Base-by-base conservation (phyloP, 2,797 vertebrate genomes). In the Sciaenops ocellatus region DNA sequence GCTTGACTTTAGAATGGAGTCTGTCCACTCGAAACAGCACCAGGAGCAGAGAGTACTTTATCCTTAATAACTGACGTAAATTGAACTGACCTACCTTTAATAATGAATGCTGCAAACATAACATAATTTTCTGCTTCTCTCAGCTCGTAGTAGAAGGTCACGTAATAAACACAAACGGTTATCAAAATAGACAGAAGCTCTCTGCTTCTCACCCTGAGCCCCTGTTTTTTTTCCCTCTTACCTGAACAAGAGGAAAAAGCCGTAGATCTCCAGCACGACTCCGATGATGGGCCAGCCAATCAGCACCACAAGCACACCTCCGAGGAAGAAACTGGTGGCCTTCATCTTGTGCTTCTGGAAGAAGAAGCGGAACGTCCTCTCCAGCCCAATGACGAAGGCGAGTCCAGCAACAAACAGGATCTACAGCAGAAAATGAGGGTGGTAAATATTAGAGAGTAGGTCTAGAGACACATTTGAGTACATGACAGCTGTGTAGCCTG, bases 271-370 rank as follows among this genome's bases (percentile, higher is more conserved):
- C 83, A 99, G 95, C 65, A 99, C 95, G 72, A 99, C 98, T 56
- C 98, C 98, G 51, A 99, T 88, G 73, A 99, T 96, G 70, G 98
- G 98, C 98, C 98, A 99, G 13, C 98, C 98, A 26, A 99, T 94
- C 62, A 99, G 96, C 82, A 99, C 98, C 80, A 99, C 96, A n/a
- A 98, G 91, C 71, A 99, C 96, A 0, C 98, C 98, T 17, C 98
- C 97, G 68, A 99, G 93, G 91, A 99, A 99, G 93, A 99, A 99
- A 13, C 96, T 91, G 0, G 98, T 98, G 80, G 98, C 98, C 92
- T 99, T 99, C 90, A 98, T 95, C 94, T 99, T 99, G 93, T 99
- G 98, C 76, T 97, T 97, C 91, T 99, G 98, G 93, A 99, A 99
- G 94, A 99, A 99, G 95, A 99, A 99, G 80, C 98, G 95, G 91